These are phyloP conservation scores for Oncorhynchus tshawytscha DNA, from an alignment of 2,113 vertebrate species.

Conservation along the genomic window DNA sequence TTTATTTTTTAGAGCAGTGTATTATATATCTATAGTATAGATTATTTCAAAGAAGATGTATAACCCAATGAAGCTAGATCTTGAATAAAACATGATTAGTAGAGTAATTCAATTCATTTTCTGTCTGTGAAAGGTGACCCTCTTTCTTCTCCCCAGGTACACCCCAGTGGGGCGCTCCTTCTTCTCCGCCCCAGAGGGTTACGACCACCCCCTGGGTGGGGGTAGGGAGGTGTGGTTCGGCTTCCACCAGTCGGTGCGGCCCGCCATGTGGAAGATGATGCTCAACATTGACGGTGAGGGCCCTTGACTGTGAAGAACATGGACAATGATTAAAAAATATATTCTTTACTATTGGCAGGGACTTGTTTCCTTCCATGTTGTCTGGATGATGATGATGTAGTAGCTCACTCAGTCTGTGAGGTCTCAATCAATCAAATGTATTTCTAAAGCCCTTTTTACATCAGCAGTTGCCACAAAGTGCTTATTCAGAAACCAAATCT, in stretches of 20 bases:
- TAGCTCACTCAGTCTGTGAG: no score
- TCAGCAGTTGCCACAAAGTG: no score
- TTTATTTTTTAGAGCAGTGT: no score
- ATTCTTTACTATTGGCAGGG: no score
- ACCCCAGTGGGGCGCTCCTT: slow-evolving; percentile 96
- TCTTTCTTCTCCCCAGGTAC: slow-evolving; percentile 73
- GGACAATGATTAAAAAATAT: no score
- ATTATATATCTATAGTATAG: no score
- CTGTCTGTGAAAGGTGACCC: neutral
- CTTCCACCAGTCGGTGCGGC: slow-evolving; percentile 95
- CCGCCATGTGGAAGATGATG: slow-evolving; percentile 99
- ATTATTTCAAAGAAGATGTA: no score
- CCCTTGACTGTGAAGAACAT: neutral
- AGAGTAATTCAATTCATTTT: neutral
- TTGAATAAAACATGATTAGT: neutral
- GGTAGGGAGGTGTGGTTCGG: slow-evolving; percentile 98
- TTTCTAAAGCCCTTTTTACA: no score
- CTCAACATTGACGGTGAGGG: slow-evolving; percentile 94
- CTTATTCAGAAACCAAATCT: no score
- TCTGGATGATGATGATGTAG: no score
- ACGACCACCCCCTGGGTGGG: slow-evolving; percentile 92
- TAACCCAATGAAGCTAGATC: neutral
- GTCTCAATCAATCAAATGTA: no score
- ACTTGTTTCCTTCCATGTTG: no score
- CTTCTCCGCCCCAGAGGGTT: slow-evolving; percentile 95